Conservation (phyloP, 2,113 vertebrate genomes). For the Campylorhamphus procurvoides region DNA sequence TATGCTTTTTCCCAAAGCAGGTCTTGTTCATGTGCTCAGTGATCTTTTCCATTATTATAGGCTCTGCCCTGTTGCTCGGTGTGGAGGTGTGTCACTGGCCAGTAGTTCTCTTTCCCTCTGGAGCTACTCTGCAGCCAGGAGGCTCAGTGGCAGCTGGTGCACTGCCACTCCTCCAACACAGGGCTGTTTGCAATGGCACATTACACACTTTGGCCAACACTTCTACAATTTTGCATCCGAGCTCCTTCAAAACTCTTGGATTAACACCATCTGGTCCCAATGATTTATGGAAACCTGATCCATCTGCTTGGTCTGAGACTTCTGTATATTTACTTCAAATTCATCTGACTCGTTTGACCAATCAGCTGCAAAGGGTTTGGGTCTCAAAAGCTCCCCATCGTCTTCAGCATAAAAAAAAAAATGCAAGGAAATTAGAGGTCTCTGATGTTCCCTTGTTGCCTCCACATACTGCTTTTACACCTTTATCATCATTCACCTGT, state of each 20-base stretch:
- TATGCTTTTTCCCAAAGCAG: accelerated
- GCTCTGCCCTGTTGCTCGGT: accelerated
- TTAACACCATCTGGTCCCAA: neutral
- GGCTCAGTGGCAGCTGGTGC: neutral
- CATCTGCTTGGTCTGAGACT: neutral
- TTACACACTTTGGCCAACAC: neutral
- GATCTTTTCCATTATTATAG: neutral
- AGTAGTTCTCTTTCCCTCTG: accelerated
- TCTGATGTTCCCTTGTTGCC: neutral
- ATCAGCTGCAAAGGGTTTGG: neutral
- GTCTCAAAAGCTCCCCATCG: neutral
- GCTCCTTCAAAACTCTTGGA: neutral
- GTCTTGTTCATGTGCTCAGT: neutral
- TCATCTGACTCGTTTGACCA: neutral
- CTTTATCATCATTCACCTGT: neutral
- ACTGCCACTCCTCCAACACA: accelerated
- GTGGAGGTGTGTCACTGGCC: accelerated
- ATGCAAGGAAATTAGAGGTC: neutral
- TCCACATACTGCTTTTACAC: neutral
- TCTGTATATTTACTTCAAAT: neutral
- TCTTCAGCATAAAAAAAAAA: neutral
- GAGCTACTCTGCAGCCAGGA: accelerated
- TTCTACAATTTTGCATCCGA: accelerated
- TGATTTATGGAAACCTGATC: neutral
- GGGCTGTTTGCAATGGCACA: neutral